Conservation (phyloP, 2,888 invertebrate species). For the Norana najaformis region DNA sequence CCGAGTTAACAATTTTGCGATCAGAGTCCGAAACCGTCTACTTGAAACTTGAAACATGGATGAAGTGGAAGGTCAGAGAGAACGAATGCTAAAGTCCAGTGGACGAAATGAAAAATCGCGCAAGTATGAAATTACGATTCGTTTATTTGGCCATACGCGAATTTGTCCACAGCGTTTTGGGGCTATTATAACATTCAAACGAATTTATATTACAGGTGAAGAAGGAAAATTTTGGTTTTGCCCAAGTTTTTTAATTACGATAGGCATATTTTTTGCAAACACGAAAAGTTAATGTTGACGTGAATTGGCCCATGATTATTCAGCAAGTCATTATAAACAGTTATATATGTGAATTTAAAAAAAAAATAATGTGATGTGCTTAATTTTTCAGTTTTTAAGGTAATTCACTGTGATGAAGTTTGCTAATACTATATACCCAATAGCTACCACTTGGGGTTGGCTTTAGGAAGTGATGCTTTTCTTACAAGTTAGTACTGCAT, state of each 20-base stretch:
- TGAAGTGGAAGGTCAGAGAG: background rate
- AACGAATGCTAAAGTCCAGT: background rate
- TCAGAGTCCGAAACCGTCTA: background rate
- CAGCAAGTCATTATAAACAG: background rate
- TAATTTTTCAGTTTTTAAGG: no score
- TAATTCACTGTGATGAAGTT: no score
- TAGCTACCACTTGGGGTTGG: no score
- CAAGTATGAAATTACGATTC: background rate
- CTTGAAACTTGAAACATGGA: slow-evolving; percentile 22
- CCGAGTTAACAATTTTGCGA: background rate
- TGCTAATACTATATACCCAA: no score
- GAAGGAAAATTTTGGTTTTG: background rate
- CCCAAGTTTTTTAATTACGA: background rate
- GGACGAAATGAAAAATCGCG: background rate
- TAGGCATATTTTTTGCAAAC: background rate
- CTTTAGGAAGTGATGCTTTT: no score
- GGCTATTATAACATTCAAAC: background rate
- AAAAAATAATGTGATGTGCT: background rate
- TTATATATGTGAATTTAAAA: no score
- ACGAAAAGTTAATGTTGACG: background rate
- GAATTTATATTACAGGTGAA: background rate
- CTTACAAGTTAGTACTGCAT: background rate
- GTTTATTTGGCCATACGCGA: background rate
- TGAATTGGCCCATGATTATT: background rate
- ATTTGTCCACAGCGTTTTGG: background rate